Conservation (phyloP, 2,888 invertebrate genomes). For the Thyatira batis region DNA sequence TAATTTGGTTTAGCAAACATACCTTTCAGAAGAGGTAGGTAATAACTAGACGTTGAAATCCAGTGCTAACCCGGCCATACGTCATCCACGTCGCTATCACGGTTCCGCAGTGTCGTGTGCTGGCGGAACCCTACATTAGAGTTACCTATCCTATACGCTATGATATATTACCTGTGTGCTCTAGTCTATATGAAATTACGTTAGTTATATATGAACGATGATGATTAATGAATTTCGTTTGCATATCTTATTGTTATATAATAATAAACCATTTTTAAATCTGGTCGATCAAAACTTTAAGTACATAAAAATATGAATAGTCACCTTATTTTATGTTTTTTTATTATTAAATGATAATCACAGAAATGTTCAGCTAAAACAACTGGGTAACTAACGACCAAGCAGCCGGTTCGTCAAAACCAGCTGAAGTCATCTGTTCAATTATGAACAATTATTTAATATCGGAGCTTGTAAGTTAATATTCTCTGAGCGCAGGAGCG, state of each 20-base stretch:
- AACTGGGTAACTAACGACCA: too few relatives aligned
- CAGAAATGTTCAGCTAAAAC: too few relatives aligned
- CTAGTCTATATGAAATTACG: not conserved
- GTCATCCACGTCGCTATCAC: conserved; percentile 46
- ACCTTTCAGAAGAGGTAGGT: conserved; percentile 12
- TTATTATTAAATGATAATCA: too few relatives aligned
- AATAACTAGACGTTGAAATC: conserved; percentile 42
- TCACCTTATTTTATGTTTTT: too few relatives aligned
- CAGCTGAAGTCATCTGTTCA: not conserved
- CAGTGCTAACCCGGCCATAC: conserved; percentile 37
- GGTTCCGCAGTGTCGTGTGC: conserved; percentile 32
- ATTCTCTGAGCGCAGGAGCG: conserved; percentile 6
- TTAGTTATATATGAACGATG: not conserved
- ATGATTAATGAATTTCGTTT: not conserved
- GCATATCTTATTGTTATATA: not conserved
- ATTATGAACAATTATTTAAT: conserved; percentile 26
- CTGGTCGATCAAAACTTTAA: too few relatives aligned
- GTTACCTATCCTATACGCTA: not conserved
- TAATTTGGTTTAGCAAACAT: not conserved
- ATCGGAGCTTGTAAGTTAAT: conserved; percentile 20
- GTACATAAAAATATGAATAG: too few relatives aligned
- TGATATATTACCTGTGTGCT: conserved; percentile 1
- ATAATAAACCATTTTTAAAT: too few relatives aligned
- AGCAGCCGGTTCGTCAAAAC: not conserved
- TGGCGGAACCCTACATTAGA: conserved; percentile 20